These are phyloP conservation scores for Catagonus wagneri DNA, from an alignment of 2,113 vertebrate species.

Conservation along the genomic window DNA sequence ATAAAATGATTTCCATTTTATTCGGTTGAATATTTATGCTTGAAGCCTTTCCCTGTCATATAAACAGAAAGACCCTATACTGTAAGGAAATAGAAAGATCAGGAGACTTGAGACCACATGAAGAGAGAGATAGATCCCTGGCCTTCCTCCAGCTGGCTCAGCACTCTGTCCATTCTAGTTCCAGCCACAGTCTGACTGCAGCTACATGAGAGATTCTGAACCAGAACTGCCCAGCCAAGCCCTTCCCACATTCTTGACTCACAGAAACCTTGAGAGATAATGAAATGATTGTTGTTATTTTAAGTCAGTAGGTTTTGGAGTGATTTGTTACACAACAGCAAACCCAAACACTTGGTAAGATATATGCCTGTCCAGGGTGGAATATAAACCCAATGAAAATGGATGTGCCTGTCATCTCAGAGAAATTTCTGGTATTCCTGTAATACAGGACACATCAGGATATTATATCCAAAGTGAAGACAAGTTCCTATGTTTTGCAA, in stretches of 20 bases:
- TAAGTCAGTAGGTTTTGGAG: background rate
- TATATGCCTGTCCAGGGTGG: background rate
- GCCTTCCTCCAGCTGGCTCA: background rate
- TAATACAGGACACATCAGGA: background rate
- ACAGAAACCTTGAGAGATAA: background rate
- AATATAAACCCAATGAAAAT: slow-evolving; percentile 49
- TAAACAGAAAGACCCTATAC: background rate
- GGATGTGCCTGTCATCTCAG: slow-evolving; percentile 21
- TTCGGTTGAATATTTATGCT: background rate
- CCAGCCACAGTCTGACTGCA: background rate
- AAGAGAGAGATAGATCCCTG: background rate
- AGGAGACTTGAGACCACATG: background rate
- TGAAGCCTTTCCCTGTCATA: background rate
- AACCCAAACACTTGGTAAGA: background rate
- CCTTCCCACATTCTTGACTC: background rate
- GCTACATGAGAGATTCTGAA: background rate
- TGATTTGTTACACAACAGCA: slow-evolving; percentile 11
- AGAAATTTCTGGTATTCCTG: slow-evolving; percentile 53
- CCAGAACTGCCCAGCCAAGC: background rate
- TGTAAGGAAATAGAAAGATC: background rate
- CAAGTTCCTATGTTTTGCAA: slow-evolving; percentile 12
- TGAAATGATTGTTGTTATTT: background rate
- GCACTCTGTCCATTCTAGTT: background rate
- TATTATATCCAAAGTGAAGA: slow-evolving; percentile 10
- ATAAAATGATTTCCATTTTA: background rate